These are phyloP conservation scores for Oryctes rhinoceros DNA, from an alignment of 1,140 invertebrate species.

Conservation along the genomic window DNA sequence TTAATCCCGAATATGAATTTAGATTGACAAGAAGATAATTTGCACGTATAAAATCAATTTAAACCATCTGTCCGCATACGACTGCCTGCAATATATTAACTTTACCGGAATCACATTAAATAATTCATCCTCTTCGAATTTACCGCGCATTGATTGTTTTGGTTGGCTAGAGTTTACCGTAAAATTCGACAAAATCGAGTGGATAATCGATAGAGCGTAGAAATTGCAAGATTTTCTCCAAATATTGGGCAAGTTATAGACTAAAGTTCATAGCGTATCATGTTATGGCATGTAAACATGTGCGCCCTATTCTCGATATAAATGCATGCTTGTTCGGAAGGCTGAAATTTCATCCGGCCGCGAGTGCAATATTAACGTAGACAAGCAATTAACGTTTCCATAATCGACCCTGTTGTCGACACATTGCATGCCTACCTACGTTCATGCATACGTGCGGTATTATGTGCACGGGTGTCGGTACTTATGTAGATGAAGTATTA, in stretches of 20 bases:
- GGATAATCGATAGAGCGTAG: not conserved
- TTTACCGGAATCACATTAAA: not conserved
- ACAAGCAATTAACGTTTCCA: constrained; percentile 18
- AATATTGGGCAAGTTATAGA: not conserved
- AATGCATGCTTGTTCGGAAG: not conserved
- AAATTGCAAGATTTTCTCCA: not conserved
- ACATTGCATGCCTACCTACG: not conserved
- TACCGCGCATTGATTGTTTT: not conserved
- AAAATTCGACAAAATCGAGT: not conserved
- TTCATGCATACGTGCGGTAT: not conserved
- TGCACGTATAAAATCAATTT: too few species aligned
- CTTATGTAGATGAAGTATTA: not conserved
- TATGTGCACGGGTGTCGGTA: not conserved
- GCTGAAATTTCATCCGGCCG: not conserved
- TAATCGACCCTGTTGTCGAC: constrained; percentile 6
- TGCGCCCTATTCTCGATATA: not conserved
- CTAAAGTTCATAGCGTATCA: not conserved
- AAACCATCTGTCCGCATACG: too few species aligned
- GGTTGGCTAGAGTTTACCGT: not conserved
- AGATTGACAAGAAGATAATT: too few species aligned
- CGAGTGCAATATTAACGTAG: not conserved
- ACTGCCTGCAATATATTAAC: not conserved
- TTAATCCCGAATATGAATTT: too few species aligned
- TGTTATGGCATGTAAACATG: constrained; percentile 5
- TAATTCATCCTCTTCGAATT: not conserved